Conservation (phyloP, 2,888 invertebrate species). For the Drosophila kambysellisi region DNA sequence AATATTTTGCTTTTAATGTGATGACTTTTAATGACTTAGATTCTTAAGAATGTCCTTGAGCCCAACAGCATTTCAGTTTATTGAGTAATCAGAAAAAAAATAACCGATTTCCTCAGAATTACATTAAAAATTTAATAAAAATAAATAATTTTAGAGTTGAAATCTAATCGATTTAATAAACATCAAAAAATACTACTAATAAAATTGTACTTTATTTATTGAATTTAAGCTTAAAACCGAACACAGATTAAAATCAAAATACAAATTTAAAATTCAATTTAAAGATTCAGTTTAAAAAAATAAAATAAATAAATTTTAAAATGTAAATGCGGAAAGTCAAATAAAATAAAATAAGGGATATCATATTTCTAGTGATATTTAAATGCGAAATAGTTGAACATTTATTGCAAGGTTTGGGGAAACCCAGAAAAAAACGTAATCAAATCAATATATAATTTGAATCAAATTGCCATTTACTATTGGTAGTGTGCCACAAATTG, state of each 20-base stretch:
- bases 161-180: neutral
- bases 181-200: neutral
- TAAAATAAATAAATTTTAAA: neutral
- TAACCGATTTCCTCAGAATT: neutral
- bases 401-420: neutral
- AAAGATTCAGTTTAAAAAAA: neutral
- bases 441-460: neutral
- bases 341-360: neutral
- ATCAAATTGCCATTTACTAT: neutral
- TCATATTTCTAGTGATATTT: rapidly evolving
- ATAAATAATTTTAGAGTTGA: neutral
- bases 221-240: neutral
- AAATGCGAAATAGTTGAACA: neutral
- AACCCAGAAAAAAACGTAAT: neutral
- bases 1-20: slow-evolving; percentile 9
- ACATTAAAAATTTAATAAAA: neutral
- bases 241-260: neutral
- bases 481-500: neutral
- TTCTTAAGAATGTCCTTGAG: neutral
- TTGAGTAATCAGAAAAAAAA: neutral
- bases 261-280: neutral
- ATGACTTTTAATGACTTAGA: neutral
- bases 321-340: neutral
- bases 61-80: neutral
- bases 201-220: neutral